phyloP scores from a whole-genome alignment of 2,113 vertebrate species.

The Arothron firmamentum region DNA sequence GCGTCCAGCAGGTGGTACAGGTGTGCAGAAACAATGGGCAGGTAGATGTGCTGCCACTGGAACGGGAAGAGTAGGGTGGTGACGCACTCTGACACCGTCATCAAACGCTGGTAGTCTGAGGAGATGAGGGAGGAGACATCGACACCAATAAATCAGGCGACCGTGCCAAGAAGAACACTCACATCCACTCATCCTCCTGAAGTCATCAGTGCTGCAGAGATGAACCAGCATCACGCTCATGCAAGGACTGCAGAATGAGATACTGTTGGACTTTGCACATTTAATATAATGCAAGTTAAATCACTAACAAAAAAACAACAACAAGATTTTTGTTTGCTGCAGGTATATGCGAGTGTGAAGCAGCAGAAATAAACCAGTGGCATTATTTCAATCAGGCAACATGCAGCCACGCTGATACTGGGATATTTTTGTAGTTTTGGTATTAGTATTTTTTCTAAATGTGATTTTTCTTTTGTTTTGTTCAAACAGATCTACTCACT shows the following conservation, averaged over 20 bases:
- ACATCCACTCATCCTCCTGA: too few species aligned
- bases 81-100: constrained; percentile 93
- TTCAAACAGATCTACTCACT: not conserved
- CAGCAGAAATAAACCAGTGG: too few species aligned
- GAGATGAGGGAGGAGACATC: not conserved
- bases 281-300: too few species aligned
- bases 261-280: too few species aligned
- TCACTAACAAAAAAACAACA: too few species aligned
- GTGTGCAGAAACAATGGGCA: constrained; percentile 92
- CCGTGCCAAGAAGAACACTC: too few species aligned
- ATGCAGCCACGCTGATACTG: too few species aligned
- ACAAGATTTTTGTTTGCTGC: not conserved
- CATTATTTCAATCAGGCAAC: too few species aligned
- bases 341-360: not conserved
- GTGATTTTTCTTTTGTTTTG: not conserved
- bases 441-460: not conserved
- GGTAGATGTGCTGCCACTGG: constrained; percentile 97
- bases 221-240: too few species aligned
- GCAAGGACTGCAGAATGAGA: too few species aligned
- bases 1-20: constrained; percentile 94
- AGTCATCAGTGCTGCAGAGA: not conserved
- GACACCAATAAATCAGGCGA: not conserved
- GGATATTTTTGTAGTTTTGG: not conserved
- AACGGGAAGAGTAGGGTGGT: constrained; percentile 92
- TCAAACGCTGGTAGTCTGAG: constrained; percentile 93